Base-by-base conservation (phyloP, 2,888 invertebrate genomes). In the Morpho achilles region DNA sequence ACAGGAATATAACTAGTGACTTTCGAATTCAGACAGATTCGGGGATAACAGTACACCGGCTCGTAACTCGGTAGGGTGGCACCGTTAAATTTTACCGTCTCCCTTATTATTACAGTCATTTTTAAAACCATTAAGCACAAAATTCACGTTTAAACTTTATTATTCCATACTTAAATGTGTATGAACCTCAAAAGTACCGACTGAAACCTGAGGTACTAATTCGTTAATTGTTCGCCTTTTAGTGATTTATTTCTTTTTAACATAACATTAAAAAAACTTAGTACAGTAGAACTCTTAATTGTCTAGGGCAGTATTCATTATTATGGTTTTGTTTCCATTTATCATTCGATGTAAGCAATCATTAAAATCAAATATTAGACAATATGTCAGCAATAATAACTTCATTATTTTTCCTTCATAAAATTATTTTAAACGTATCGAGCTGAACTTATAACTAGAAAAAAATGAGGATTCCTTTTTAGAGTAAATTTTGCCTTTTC, bases 341-440 rank as follows among this genome's bases (percentile, higher is more conserved):
- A 53, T 65, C 60, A 49, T 61, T 32, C 58, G 54, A 57, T 56
- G 48, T 61, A 64, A 62, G 61, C 59, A 58, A 61, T 62, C 62
- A 62, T 61, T 50, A 50, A 62, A 64, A 61, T 60, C 62, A 60
- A 63, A 59, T 63, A 60, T 60, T 65, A 67, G 68, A 66, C 67
- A 65, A 63, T 65, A 67, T 65, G 59, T 55, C 63, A 60, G 62
- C 66, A 66, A 60, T 63, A 65, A 63, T 58, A 53, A 62, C 72
- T 73, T 74, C 68, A 75, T 84, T 82, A 81, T 67, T 82, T 83
- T 84, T 84, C 82, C 83, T 83, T 84, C 82, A 69, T 74, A 52
- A 60, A 57, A 39, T 8, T 10, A 23, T 41, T 16, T 8, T 5
- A 45, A 7, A 53, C 44, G 7, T 40, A 46, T 45, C 16, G 40